Evolutionary conservation across 2,888 invertebrate genomes (phyloP), one percentile per base, ranked within the genome.

Genomic region (Dicycla oo): DNA sequence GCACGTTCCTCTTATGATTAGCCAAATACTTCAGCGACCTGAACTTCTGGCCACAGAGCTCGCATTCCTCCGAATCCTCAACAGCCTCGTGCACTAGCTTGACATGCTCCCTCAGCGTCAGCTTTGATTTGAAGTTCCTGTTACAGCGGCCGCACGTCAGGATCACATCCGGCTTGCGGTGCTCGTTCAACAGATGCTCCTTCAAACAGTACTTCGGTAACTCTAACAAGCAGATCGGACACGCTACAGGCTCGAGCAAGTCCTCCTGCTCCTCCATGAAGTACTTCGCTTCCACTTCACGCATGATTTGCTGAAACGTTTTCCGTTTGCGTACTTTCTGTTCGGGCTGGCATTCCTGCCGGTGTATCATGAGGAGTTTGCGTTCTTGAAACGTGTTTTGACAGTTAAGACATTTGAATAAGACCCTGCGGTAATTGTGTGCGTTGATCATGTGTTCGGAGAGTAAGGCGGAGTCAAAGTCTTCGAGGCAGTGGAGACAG

Each of bases 1-100:
- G 91, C 0, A 91, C 91, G 69, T 91, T 91, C 66, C 91, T 87
- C 70, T 88, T 87, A 65, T 91, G 91, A 62, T 91, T 91, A 0
- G 87, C 74, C 18, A 91, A 54, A 66, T 91, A 91, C 75, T 91
- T 91, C 45, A 85, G 49, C 3, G 88, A 88, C 6, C 87, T 83
- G 53, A 91, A 91, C 80, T 88, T 88, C 72, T 91, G 90, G 0
- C 89, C 90, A 13, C 91, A 91, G 0, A 88, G 73, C 10, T 89
- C 86, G 53, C 91, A 91, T 57, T 87, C 87, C 38, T 84, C 89
- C 0, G 90, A 89, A 5, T 89, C 87, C 47, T 89, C 88, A 0
- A 87, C 73, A 0, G 90, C 86, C 6, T 90, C 88, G n/a, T 91
- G 91, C 0, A 91, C 91, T 72, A 90, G 43, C 62, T 88, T 87